Conservation (phyloP, 2,888 invertebrate genomes). For the Cheilosia scutellata region DNA sequence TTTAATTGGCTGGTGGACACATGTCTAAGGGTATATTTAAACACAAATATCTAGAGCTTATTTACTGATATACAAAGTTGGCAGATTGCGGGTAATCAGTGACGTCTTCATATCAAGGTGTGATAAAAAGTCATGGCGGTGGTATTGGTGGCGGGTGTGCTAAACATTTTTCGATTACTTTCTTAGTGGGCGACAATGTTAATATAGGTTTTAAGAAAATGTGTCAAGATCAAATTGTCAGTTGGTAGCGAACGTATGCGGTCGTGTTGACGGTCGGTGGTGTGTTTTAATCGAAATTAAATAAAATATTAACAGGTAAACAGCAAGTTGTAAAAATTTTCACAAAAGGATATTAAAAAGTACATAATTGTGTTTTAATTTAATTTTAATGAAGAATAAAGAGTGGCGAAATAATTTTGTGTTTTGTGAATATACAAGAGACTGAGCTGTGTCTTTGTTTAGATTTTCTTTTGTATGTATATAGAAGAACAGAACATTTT, state of each 20-base stretch:
- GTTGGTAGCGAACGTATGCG: constrained; percentile 34
- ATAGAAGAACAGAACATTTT: background rate
- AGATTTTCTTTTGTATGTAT: background rate
- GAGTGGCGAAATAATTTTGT: no score
- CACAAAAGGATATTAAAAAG: background rate
- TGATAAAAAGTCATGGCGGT: constrained; percentile 20
- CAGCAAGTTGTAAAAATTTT: background rate
- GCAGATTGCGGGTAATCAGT: background rate
- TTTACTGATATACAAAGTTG: constrained; percentile 19
- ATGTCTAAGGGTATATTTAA: background rate
- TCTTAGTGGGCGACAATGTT: background rate
- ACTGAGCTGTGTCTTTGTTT: background rate
- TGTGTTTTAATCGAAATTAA: background rate
- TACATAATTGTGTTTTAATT: constrained; percentile 9
- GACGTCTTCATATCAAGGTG: constrained; percentile 7
- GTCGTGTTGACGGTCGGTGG: constrained; percentile 2
- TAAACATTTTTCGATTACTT: constrained; percentile 10
- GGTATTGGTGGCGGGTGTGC: constrained; percentile 2
- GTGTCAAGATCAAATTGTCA: constrained; percentile 49
- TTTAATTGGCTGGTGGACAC: constrained; percentile 1
- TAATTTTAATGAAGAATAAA: no score
- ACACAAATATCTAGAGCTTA: background rate
- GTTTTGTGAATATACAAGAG: no score
- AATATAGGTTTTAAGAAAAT: constrained; percentile 24
- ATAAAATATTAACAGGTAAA: background rate